Conservation (phyloP, 2,888 invertebrate genomes). For the Tenthredo scrophulariae region DNA sequence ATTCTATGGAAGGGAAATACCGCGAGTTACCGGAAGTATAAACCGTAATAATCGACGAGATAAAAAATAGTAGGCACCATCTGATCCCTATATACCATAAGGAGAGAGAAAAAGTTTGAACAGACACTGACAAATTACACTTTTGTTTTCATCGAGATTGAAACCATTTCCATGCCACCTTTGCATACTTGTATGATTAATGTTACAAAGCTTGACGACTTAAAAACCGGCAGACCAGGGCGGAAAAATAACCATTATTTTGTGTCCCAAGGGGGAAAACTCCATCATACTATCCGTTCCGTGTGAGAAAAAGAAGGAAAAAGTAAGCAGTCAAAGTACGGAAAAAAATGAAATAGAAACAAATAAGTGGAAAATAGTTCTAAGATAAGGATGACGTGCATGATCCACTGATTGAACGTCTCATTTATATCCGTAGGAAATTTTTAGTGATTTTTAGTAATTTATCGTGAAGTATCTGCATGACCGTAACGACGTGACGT, state of each 20-base stretch:
- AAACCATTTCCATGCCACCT: background rate
- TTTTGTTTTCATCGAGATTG: slow-evolving; percentile 42
- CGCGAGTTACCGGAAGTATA: background rate
- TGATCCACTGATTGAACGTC: background rate
- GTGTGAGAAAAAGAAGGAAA: background rate
- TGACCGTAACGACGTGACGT: background rate
- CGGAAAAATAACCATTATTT: background rate
- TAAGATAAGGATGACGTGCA: background rate
- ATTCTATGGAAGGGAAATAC: background rate
- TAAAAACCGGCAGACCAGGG: background rate
- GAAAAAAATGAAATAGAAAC: background rate
- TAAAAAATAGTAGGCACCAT: background rate
- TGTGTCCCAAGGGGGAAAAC: background rate
- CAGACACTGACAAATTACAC: slow-evolving; percentile 46
- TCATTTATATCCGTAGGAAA: background rate
- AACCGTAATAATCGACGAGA: slow-evolving; percentile 34
- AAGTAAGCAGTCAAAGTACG: background rate
- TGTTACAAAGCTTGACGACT: background rate
- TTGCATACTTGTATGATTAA: slow-evolving; percentile 35
- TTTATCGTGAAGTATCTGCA: background rate
- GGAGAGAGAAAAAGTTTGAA: background rate
- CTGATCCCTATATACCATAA: background rate
- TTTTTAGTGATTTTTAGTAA: background rate
- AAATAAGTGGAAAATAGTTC: background rate
- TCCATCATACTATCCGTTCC: background rate